These are phyloP conservation scores for Neotoma lepida DNA, from an alignment of 2,113 vertebrate species.

Conservation along the genomic window DNA sequence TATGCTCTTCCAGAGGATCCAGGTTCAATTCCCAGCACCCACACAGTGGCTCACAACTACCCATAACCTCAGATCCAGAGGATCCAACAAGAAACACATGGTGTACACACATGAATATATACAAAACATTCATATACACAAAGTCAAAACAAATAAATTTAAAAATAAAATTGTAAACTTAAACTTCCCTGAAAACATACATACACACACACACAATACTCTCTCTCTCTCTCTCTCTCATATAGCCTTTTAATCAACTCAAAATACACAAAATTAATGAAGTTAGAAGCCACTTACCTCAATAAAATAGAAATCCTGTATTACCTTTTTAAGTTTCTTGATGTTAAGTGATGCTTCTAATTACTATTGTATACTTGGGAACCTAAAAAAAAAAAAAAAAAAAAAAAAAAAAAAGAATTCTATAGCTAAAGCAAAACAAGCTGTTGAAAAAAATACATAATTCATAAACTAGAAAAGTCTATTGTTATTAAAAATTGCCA, in stretches of 20 bases:
- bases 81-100: neutral
- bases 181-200: slow-evolving; percentile 56
- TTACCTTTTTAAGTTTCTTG: slow-evolving; percentile 51
- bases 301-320: slow-evolving; percentile 44
- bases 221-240: too few relatives aligned
- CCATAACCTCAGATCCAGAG: neutral
- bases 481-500: neutral
- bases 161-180: neutral
- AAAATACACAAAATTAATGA: slow-evolving; percentile 47
- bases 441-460: neutral
- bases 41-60: neutral
- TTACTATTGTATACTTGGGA: slow-evolving; percentile 18
- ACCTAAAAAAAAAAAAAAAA: slow-evolving; percentile 34
- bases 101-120: neutral
- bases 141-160: neutral
- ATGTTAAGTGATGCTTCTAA: slow-evolving; percentile 29
- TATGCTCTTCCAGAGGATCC: neutral
- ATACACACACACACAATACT: too few relatives aligned
- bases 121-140: neutral
- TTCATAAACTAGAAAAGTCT: neutral
- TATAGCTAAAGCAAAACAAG: slow-evolving; percentile 21
- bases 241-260: neutral
- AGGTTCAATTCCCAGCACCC: neutral
- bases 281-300: slow-evolving; percentile 61
- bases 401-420: neutral